Evolutionary conservation across 2,797 vertebrate genomes (phyloP).

Genomic region (Liasis olivaceus): DNA sequence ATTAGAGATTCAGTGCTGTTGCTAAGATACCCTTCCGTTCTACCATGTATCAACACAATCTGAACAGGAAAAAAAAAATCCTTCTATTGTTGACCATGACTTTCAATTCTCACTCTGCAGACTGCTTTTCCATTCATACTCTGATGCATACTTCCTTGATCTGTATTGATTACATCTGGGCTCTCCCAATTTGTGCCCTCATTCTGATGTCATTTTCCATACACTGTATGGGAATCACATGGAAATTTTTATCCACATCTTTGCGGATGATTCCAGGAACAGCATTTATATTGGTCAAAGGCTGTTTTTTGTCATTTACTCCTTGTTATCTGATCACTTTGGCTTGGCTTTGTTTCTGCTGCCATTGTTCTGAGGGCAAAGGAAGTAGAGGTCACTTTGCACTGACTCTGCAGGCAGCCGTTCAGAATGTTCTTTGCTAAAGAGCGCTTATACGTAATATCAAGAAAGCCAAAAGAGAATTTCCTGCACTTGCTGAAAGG

Average conservation of each 20-base stretch:
- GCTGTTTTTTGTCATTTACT: constrained; percentile 60
- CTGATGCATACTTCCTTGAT: background rate
- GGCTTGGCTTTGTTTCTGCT: constrained; percentile 60
- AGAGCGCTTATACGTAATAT: constrained; percentile 51
- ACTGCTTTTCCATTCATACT: constrained; percentile 7
- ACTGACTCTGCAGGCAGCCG: constrained; percentile 54
- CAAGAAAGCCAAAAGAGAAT: constrained; percentile 35
- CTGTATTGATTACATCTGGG: constrained; percentile 47
- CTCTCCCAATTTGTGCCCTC: constrained; percentile 42
- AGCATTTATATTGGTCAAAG: constrained; percentile 64
- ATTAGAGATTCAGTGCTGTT: background rate
- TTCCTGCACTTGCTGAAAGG: constrained; percentile 63
- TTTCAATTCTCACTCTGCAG: constrained; percentile 32
- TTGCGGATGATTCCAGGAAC: constrained; percentile 57
- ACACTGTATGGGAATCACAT: constrained; percentile 61
- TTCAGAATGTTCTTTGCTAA: constrained; percentile 48
- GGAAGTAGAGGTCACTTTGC: constrained; percentile 66
- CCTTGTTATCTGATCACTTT: constrained; percentile 62
- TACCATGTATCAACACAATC: background rate
- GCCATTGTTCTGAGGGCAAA: constrained; percentile 64
- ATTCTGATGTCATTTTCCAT: constrained; percentile 60
- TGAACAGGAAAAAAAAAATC: background rate
- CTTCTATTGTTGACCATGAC: background rate
- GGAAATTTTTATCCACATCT: constrained; percentile 69
- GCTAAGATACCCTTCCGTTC: background rate